Conservation (phyloP, 2,113 vertebrate genomes). For the Athene noctua region DNA sequence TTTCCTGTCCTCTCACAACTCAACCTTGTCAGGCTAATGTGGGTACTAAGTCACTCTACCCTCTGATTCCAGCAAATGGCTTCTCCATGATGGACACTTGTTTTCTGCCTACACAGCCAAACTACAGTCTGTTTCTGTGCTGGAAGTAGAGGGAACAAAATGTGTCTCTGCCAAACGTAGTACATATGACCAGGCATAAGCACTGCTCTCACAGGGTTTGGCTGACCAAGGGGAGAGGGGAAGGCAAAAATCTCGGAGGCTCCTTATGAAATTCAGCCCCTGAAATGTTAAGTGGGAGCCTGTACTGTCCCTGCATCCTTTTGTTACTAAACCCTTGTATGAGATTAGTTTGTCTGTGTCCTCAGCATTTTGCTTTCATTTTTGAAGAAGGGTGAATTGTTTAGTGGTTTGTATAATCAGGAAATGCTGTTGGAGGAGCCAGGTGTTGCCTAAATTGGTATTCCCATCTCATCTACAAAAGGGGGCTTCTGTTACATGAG, state of each 20-base stretch:
- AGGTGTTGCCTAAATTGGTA: background rate
- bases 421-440: background rate
- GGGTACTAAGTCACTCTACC: background rate
- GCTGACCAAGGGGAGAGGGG: background rate
- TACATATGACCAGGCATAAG: background rate
- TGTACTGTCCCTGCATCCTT: background rate
- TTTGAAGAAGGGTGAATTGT: background rate
- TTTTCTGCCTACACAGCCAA: background rate
- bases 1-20: background rate
- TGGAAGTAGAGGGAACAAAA: background rate
- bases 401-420: background rate
- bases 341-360: background rate
- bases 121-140: background rate
- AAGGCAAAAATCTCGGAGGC: background rate
- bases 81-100: background rate
- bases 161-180: background rate
- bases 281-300: background rate
- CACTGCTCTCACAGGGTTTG: background rate
- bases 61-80: background rate
- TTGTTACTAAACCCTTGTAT: background rate
- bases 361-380: background rate
- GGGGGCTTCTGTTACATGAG: background rate
- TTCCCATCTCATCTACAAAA: background rate
- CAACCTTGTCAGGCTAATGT: background rate
- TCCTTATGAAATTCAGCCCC: background rate